Percentiles rank a stretch among this genome's conserved stretches.
Conservation (phyloP, 2,113 vertebrate genomes). For the Tachysurus vachellii region DNA sequence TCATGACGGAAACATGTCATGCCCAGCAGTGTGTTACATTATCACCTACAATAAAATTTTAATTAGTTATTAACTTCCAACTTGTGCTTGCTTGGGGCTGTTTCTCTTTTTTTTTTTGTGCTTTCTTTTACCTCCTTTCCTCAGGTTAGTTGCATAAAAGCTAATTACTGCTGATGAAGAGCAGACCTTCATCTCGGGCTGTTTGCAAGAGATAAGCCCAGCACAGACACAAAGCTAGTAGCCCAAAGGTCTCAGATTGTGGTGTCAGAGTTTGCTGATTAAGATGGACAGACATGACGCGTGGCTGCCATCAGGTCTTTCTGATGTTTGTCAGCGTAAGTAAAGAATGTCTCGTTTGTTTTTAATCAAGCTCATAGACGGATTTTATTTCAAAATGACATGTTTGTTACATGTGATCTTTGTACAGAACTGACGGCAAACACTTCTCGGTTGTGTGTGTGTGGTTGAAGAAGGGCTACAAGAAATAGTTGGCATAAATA, state of each 20-base stretch:
- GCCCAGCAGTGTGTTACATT: background rate
- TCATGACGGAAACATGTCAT: slow-evolving; percentile 25
- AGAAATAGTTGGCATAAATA: background rate
- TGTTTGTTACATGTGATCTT: background rate
- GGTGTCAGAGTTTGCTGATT: slow-evolving; percentile 22
- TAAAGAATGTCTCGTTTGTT: background rate
- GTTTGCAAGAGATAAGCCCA: slow-evolving; percentile 22
- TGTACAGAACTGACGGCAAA: background rate
- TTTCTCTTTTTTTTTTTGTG: background rate
- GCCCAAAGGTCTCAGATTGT: slow-evolving; percentile 30
- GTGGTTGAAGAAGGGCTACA: background rate
- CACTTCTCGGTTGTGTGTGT: background rate
- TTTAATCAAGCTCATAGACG: background rate
- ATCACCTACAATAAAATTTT: background rate
- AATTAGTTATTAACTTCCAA: background rate
- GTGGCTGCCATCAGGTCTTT: background rate
- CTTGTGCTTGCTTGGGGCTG: background rate
- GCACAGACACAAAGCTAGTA: background rate
- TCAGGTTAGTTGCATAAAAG: background rate
- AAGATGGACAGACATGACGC: slow-evolving; percentile 10
- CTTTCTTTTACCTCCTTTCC: too few relatives aligned
- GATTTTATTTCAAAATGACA: background rate
- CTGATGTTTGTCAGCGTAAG: slow-evolving; percentile 7
- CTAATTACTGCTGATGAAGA: slow-evolving; percentile 7
- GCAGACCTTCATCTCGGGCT: slow-evolving; percentile 14